Base-by-base conservation (phyloP, 2,113 vertebrate species). In the Eubucco bourcierii region DNA sequence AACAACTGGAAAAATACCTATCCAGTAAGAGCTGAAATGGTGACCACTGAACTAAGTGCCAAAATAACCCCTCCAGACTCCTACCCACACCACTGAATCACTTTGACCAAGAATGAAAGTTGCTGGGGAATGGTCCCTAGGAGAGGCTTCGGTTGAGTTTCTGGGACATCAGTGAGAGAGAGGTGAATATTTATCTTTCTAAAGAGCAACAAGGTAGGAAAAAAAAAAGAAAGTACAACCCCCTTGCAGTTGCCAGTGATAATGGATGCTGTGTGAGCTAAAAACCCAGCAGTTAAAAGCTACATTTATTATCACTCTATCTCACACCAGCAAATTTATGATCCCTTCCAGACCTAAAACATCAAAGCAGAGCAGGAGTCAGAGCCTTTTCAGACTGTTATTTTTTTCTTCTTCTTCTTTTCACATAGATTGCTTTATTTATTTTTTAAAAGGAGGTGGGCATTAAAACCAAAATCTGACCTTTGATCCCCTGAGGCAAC, bases 251-350 rank as follows among this genome's bases (percentile, higher is more conserved):
- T 96, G 94, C 96, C 94, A 96, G 96, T 97, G 97, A 96, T 97
- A 96, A 97, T 95, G 96, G 96, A 96, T 84, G 78, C 95, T 92
- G 81, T 90, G 60, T 94, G 96, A 97, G 94, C 94, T 65, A 92
- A 94, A 95, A 94, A 31, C 46, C 33, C 73, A 78, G 46, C 37
- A 39, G 93, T 94, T 93, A 96, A 96, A 96, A 97, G 95, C 50
- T 39, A 92, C 84, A 73, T 95, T 96, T 96, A 96, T 96, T 93
- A 97, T 95, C 94, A 70, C 91, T 94, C 64, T 94, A 90, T 93
- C 96, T 97, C 89, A 92, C 96, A 95, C 92, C 91, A 93, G 94
- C 76, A 95, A 95, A 97, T 97, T 97, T 97, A 97, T 75, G 95
- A 89, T 87, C 55, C 70, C 88, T 95, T 96, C 95, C 93, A 95